phyloP scores from a whole-genome alignment of 1,140 invertebrate genomes.

The Drosophila chauvacae region DNA sequence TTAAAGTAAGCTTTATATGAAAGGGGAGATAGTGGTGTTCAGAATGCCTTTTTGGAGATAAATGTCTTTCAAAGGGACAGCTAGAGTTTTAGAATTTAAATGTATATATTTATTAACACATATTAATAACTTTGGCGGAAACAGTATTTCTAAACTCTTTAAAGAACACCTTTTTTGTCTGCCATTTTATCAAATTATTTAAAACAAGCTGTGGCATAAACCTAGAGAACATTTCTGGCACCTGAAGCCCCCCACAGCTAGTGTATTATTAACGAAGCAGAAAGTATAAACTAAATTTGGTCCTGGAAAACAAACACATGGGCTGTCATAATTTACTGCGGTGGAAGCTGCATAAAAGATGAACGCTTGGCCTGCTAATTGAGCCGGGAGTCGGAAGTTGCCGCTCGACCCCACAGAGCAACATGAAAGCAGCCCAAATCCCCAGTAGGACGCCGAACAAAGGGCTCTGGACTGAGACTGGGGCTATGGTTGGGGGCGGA shows the following conservation, averaged over 20 bases:
- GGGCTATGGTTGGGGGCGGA: slow-evolving; percentile 15
- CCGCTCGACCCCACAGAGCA: slow-evolving; percentile 38
- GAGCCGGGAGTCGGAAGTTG: slow-evolving; percentile 42
- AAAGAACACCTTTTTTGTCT: not conserved
- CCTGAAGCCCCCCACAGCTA: slow-evolving; percentile 16
- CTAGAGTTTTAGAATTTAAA: not conserved
- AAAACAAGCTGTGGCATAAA: not conserved
- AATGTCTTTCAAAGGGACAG: not conserved
- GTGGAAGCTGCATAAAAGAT: slow-evolving; percentile 55
- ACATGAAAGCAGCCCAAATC: slow-evolving; percentile 59
- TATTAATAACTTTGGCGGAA: not conserved
- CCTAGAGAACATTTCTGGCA: not conserved
- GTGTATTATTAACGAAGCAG: slow-evolving; percentile 39
- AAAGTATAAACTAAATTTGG: slow-evolving; percentile 36
- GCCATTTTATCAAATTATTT: not conserved
- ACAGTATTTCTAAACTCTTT: not conserved
- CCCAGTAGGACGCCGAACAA: not conserved
- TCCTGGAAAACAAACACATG: slow-evolving; percentile 41
- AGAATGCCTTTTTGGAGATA: not conserved
- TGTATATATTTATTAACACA: not conserved
- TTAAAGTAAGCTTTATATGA: slow-evolving; percentile 22
- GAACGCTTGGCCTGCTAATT: slow-evolving; percentile 60
- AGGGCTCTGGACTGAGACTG: not conserved
- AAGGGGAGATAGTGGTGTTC: not conserved
- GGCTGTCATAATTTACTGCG: slow-evolving; percentile 51